Conservation (phyloP, 1,140 invertebrate species). For the Euglossa dilemma region DNA sequence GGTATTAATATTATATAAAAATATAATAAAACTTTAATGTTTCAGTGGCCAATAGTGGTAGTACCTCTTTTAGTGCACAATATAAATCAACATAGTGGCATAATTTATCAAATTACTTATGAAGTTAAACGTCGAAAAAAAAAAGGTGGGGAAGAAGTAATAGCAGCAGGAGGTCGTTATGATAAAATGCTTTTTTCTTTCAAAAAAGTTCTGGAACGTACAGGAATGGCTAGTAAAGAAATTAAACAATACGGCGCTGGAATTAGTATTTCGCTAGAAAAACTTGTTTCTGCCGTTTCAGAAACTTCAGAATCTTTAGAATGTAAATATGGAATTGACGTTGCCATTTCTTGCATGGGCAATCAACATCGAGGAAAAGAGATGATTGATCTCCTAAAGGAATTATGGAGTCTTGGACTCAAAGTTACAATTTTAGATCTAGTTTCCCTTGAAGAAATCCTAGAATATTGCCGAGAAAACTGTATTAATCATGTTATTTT, state of each 20-base stretch:
- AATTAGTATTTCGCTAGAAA: slow-evolving; percentile 89
- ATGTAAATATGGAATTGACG: slow-evolving; percentile 82
- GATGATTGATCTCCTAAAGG: slow-evolving; percentile 84
- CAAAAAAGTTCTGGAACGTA: slow-evolving; percentile 76
- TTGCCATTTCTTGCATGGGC: slow-evolving; percentile 86
- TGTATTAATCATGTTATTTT: slow-evolving; percentile 87
- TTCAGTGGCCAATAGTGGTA: slow-evolving; percentile 85
- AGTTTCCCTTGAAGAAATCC: slow-evolving; percentile 85
- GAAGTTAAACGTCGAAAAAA: slow-evolving; percentile 85
- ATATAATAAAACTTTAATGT: slow-evolving; percentile 43
- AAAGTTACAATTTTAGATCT: slow-evolving; percentile 83
- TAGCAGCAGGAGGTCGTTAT: slow-evolving; percentile 86
- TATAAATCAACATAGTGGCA: slow-evolving; percentile 86
- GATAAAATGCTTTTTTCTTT: slow-evolving; percentile 76
- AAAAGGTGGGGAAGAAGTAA: slow-evolving; percentile 83
- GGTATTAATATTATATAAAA: not conserved
- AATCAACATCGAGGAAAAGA: slow-evolving; percentile 85
- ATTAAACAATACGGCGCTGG: slow-evolving; percentile 86
- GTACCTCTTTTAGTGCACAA: slow-evolving; percentile 86
- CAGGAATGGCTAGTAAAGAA: slow-evolving; percentile 76
- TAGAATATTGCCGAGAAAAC: slow-evolving; percentile 86
- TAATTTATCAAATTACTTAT: slow-evolving; percentile 88
- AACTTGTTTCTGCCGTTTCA: slow-evolving; percentile 84
- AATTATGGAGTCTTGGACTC: slow-evolving; percentile 84
- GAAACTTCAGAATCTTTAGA: slow-evolving; percentile 79